Conservation (phyloP, 1,140 invertebrate genomes). For the Lutraria rhynchaena region DNA sequence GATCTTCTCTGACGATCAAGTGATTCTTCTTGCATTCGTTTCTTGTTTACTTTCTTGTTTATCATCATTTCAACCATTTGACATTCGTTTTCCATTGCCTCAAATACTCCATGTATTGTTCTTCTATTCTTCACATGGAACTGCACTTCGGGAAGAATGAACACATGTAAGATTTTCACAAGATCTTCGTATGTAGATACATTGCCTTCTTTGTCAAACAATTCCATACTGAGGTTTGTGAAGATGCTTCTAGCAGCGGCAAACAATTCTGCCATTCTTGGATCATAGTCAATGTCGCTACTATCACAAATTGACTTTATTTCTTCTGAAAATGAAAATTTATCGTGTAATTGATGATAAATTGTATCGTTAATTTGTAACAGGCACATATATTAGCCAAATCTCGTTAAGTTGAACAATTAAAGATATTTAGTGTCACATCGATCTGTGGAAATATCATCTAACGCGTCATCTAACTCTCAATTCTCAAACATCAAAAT, state of each 20-base stretch:
- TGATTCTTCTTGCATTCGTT: slow-evolving; percentile 12
- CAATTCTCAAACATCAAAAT: too few relatives aligned
- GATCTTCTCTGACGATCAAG: neutral
- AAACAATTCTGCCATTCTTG: slow-evolving; percentile 23
- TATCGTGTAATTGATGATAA: too few relatives aligned
- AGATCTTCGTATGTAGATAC: slow-evolving; percentile 7
- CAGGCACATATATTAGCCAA: too few relatives aligned
- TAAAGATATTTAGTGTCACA: too few relatives aligned
- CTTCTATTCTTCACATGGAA: neutral
- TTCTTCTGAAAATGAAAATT: slow-evolving; percentile 48
- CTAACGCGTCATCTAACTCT: too few relatives aligned
- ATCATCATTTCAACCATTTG: slow-evolving; percentile 29
- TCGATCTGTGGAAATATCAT: too few relatives aligned
- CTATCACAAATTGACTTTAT: slow-evolving; percentile 2
- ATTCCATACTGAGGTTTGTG: slow-evolving; percentile 3
- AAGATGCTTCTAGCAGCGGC: slow-evolving; percentile 1
- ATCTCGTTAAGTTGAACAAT: too few relatives aligned
- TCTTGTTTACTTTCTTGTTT: slow-evolving; percentile 5
- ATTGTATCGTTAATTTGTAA: too few relatives aligned
- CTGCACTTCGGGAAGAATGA: slow-evolving; percentile 30
- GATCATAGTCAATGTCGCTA: neutral
- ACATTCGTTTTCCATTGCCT: slow-evolving; percentile 5
- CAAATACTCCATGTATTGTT: neutral
- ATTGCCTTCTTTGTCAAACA: slow-evolving; percentile 29
- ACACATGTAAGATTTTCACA: slow-evolving; percentile 29